Evolutionary conservation across 35 echinoderm and acorn worm genomes (phyloP).

Genomic region (Heliocidaris tuberculata): DNA sequence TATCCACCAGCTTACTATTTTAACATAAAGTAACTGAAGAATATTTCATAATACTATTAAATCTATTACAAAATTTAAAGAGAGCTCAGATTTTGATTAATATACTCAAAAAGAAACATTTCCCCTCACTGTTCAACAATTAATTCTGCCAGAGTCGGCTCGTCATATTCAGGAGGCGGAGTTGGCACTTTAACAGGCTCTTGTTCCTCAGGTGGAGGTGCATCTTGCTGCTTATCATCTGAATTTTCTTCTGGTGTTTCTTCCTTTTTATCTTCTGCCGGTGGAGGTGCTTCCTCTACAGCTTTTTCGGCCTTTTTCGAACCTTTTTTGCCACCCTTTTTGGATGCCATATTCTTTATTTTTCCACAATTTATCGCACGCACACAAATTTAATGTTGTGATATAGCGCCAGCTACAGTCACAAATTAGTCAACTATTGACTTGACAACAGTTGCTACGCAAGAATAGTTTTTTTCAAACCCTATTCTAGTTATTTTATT

Average conservation of each 20-base stretch:
- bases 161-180: constrained; percentile 87
- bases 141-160: constrained; percentile 90
- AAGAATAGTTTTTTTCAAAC: background rate
- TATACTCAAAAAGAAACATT: background rate
- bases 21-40: too few species aligned
- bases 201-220: constrained; percentile 58
- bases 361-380: constrained; percentile 45
- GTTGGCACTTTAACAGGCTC: constrained; percentile 92
- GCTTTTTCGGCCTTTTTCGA: constrained; percentile 90
- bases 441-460: constrained; percentile 66
- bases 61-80: too few species aligned
- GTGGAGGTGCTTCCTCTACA: constrained; percentile 81
- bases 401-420: constrained; percentile 55
- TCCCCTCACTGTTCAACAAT: constrained; percentile 90
- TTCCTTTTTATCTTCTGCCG: constrained; percentile 83
- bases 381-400: constrained; percentile 24
- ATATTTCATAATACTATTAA: too few species aligned
- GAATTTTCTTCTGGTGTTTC: constrained; percentile 67
- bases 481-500: background rate
- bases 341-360: constrained; percentile 79
- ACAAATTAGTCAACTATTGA: background rate
- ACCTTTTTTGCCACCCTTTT: constrained; percentile 90
- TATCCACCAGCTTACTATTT: too few species aligned
- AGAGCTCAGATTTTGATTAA: too few species aligned
- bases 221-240: constrained; percentile 67